Evolutionary conservation across 2,113 vertebrate genomes (phyloP).

Genomic region (Sphyrna mokarran): DNA sequence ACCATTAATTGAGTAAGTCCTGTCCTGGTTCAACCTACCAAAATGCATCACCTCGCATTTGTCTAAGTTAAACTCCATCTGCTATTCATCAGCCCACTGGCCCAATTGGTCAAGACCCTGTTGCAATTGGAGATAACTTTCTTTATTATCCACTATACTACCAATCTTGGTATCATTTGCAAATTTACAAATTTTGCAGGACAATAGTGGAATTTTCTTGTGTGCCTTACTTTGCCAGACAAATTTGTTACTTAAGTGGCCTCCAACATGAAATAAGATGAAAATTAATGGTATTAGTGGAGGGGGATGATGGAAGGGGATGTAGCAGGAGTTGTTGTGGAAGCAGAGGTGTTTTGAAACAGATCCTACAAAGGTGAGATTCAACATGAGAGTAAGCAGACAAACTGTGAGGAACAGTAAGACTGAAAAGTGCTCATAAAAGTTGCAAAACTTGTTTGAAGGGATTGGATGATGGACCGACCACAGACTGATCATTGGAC

Average conservation of each 20-base stretch:
- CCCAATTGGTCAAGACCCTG: no score
- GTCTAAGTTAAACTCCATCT: no score
- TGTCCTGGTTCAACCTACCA: no score
- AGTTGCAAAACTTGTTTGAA: neutral
- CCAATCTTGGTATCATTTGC: no score
- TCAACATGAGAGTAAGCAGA: neutral
- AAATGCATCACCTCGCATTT: no score
- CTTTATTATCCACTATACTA: no score
- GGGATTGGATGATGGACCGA: neutral
- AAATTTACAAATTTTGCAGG: neutral
- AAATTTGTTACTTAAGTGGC: conserved; percentile 11
- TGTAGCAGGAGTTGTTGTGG: no score
- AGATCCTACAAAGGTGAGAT: conserved; percentile 7
- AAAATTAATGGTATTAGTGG: neutral
- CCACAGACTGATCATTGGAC: neutral
- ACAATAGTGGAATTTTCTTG: neutral
- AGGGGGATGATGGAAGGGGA: no score
- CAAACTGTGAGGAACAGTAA: neutral
- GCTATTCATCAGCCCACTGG: no score
- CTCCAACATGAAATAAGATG: neutral
- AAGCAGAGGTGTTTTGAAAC: neutral
- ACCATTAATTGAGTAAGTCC: no score
- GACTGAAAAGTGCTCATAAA: neutral
- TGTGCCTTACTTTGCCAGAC: neutral
- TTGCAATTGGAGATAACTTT: no score